Evolutionary conservation across 2,888 invertebrate genomes (phyloP), one percentile per base, ranked within the genome.

Genomic region (Eucriotettix oculatus): DNA sequence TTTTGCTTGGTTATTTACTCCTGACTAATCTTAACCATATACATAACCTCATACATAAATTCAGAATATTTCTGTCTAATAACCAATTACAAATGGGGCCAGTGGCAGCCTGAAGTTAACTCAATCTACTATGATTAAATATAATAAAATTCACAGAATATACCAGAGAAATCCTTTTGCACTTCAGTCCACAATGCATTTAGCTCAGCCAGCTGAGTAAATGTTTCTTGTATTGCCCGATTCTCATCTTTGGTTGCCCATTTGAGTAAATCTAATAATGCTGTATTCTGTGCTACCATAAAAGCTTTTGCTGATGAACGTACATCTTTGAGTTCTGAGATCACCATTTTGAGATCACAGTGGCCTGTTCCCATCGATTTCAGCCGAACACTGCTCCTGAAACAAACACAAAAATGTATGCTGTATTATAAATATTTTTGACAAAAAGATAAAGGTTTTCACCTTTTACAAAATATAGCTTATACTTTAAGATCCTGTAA

Each of bases 171-270:
- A 64, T 75, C 75, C 60, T 69, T 71, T 66, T 77, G 76, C 41
- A 73, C 74, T 65, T 76, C 76, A 17, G 73, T 71, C 76, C 76
- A 77, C 54, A 76, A 65, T n/a, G 70, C 63, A 62, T 72, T 72
- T 16, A 77, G 68, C 61, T 77, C 76, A 29, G 72, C 69, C 17
- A 77, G 66, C 58, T 75, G 73, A 57, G 70, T 69, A 64, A 74
- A 72, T 5, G 74, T 72, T 67, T 76, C 75, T 68, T 74, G 73
- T 57, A 77, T 70, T 10, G 75, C 75, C 65, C 74, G 66, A 65
- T 76, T 76, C 64, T 75, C 74, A 66, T 74, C 74, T 65, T 70
- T 71, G 16, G 70, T 68, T 56, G 76, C 73, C 77, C 77, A 77
- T 65, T 73, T 73, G 58, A 74, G 65, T 67, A 76, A 67, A 64